Base-by-base conservation (phyloP, 2,888 invertebrate species). In the Theodoxus fluviatilis region DNA sequence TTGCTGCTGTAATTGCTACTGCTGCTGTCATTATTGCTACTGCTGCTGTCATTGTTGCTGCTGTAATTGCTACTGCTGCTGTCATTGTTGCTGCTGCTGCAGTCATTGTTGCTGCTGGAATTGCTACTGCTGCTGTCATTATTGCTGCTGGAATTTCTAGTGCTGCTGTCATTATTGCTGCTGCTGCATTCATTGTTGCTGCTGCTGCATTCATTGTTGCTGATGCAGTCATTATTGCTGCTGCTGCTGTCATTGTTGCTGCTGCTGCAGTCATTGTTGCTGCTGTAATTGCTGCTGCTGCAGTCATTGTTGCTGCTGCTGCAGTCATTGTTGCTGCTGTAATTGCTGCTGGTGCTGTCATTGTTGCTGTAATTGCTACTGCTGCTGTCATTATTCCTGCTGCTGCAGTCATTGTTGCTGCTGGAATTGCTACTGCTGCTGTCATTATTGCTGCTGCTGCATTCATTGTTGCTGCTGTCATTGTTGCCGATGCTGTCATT, bases 401-500 rank as follows among this genome's bases (percentile, higher is more conserved):
- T 55, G 52, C 52, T 15, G 61, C 25, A 28, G 35, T 69, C 65
- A 68, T 28, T 68, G 31, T 18, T 65, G 52, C 4, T 33, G 52
- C n/a, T 68, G 68, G 52, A 66, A 40, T 12, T 31, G 70, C 33
- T 31, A 57, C 9, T 40, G 68, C 15, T 40, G 65, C 40, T 28
- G 37, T 15, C 47, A 43, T 15, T 35, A 59, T 25, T 37, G 52
- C 15, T 68, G 69, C 25, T 35, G 69, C 47, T 63, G 71, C 33
- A 52, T 65, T 55, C 47, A 65, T 31, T 33, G 66, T 43, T 69
- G 57, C 43, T n/a, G 63, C 47, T n/a, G 71, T 52, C 65, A 67
- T 68, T 4, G 40, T 57, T 7, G 28, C 7, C 40, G 65, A 37
- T 25, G 69, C 25, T 7, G 28, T 40, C n/a, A 69, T 52, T 57